Evolutionary conservation across 1,140 invertebrate genomes (phyloP).

Genomic region (Antheraea pernyi): DNA sequence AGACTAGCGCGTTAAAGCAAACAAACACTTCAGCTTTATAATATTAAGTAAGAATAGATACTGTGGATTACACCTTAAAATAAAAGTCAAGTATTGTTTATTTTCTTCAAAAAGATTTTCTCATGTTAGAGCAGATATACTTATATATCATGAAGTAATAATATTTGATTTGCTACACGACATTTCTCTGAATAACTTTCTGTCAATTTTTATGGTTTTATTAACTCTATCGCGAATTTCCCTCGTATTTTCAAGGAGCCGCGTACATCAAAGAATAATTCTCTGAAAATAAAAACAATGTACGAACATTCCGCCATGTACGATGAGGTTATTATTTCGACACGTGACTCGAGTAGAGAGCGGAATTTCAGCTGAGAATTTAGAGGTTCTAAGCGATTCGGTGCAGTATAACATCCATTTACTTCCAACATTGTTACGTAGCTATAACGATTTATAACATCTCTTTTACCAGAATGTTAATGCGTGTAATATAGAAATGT

Average conservation of each 20-base stretch:
- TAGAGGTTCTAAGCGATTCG: slow-evolving; percentile 14
- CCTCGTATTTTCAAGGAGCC: background rate
- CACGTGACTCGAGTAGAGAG: slow-evolving; percentile 18
- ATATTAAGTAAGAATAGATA: too few species aligned
- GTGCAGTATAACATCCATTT: slow-evolving; percentile 7
- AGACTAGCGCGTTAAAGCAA: too few species aligned
- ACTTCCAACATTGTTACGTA: slow-evolving; percentile 5
- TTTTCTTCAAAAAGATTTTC: too few species aligned
- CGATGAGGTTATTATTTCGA: slow-evolving; percentile 20
- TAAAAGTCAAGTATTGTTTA: too few species aligned
- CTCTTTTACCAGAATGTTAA: background rate
- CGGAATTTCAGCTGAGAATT: slow-evolving; percentile 5
- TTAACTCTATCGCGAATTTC: background rate
- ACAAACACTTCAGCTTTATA: too few species aligned
- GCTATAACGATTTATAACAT: slow-evolving; percentile 5
- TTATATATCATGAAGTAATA: background rate
- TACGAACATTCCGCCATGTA: background rate
- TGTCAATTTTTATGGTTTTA: background rate
- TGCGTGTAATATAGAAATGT: background rate
- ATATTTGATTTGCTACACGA: background rate
- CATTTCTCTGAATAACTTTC: background rate
- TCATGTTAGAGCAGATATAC: too few species aligned
- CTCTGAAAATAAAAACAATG: slow-evolving; percentile 14
- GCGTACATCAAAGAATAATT: background rate
- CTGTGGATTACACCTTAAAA: too few species aligned